Conservation (phyloP, 2,797 vertebrate genomes). For the Characodon lateralis region DNA sequence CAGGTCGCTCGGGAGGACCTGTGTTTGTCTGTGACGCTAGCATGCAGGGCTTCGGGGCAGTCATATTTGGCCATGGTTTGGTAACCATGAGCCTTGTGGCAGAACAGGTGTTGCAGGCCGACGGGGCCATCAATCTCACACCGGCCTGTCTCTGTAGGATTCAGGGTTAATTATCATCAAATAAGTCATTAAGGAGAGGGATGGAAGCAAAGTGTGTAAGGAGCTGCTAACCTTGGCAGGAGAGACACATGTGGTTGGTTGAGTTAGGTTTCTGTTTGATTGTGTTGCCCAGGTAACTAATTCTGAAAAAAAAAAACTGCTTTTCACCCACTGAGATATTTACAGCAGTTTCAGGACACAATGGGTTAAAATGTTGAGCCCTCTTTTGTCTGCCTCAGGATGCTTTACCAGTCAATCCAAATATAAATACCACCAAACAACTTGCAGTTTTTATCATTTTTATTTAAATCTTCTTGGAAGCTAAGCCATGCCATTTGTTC, state of each 20-base stretch:
- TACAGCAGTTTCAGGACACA: not conserved
- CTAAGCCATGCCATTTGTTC: no score
- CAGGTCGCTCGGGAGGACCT: slow-evolving; percentile 72
- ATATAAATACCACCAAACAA: no score
- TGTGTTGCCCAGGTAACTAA: slow-evolving; percentile 51
- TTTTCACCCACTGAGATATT: not conserved
- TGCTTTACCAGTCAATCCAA: not conserved
- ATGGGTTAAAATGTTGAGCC: not conserved
- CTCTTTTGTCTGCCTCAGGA: not conserved
- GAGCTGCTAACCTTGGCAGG: slow-evolving; percentile 74
- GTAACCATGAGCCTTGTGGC: slow-evolving; percentile 70
- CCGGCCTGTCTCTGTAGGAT: slow-evolving; percentile 79
- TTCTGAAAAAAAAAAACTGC: slow-evolving; percentile 9
- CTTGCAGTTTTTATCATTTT: no score
- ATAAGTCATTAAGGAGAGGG: slow-evolving; percentile 82
- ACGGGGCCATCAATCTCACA: slow-evolving; percentile 82
- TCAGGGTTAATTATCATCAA: slow-evolving; percentile 87
- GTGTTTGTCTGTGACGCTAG: slow-evolving; percentile 83
- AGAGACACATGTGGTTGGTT: slow-evolving; percentile 60
- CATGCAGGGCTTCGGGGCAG: slow-evolving; percentile 70
- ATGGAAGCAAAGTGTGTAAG: slow-evolving; percentile 71
- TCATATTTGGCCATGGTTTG: slow-evolving; percentile 78
- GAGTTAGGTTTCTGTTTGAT: slow-evolving; percentile 57
- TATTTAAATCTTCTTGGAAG: no score
- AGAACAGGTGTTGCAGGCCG: slow-evolving; percentile 80